Base-by-base conservation (phyloP, 2,888 invertebrate species). In the Diabrotica balteata region DNA sequence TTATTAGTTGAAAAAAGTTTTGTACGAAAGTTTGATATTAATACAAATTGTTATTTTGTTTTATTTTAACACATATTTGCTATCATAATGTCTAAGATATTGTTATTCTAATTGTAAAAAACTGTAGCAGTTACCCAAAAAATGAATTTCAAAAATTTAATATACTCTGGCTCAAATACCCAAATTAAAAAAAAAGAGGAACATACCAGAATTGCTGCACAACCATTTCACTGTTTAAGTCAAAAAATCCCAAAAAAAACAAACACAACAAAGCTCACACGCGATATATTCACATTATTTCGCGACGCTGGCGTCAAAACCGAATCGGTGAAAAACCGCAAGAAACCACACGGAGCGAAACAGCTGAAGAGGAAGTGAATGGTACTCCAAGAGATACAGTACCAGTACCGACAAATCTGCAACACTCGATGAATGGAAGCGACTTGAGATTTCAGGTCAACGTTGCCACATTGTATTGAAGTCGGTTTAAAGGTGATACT, bases 341-440 rank as follows among this genome's bases (percentile, higher is more conserved):
- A 42, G 42, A 42, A 47, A 51, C 52, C 10, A 42, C 55, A 11
- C 11, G 53, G n/a, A 58, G 43, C 62, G 63, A 62, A 64, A 59
- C n/a, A 58, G 51, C 49, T 59, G 63, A 60, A 52, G 67, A 72
- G 67, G 68, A 72, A 72, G 72, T 70, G 68, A 70, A 70, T 64
- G 72, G 61, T 62, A 43, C 55, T n/a, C 54, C 43, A 9, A 32
- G 22, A 3, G 49, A 46, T 42, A 58, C 11, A 69, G 72, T 69
- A 63, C 55, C 67, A 62, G 63, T 55, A 71, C 68, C 67, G 66
- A 66, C 69, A 63, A 66, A 72, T 70, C 71, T 66, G 73, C 70
- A 69, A 67, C 61, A 66, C 64, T 67, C 57, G 71, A 62, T 64
- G 64, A 64, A 64, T 58, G 63, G 58, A 58, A 44, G 51, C 11